Base-by-base conservation (phyloP, 1,140 invertebrate species). In the Micrasema minimum region DNA sequence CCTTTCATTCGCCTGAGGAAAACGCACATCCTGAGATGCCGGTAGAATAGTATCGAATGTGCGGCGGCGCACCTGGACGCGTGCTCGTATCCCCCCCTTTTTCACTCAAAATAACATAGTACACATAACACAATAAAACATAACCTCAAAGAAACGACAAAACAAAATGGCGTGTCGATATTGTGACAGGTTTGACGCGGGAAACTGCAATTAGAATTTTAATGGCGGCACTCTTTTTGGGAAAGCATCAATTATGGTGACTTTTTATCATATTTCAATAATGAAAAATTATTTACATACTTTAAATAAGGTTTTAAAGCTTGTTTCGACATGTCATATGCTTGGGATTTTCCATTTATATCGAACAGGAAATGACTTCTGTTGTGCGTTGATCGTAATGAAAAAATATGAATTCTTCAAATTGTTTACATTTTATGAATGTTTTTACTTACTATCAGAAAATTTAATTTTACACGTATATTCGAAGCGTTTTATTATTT, bases 1-100 rank as follows among this genome's bases (percentile, higher is more conserved):
- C 72, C 68, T 31, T 74, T 71, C 68, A 71, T 74, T 71, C 31
- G 31, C 46, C 20, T n/a, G 57, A 61, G 38, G 59, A 64, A 64
- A 64, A 31, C 41, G 41, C 22, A 45, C 41, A 46, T 46, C 41
- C 43, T 64, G 12, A 31, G 55, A 41, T 38, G 16, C 55, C 31
- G 9, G 16, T 11, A 10, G 11, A n/a, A 2, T 16, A 65, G 61
- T 26, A 66, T n/a, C 64, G 14, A 43, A 16, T 35, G 46, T 20
- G 64, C 46, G 46, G 64, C 48, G 64, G 64, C 46, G 64, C 64
- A 46, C 46, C 26, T n/a, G 64, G 64, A 37, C 64, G 64, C 35
- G 46, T 35, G 64, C 23, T 10, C n/a, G 18, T 10, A 11, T 46
- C 22, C 23, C 38, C 35, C 16, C 18, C 31, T 16, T 7, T 12